A percentile compares a stretch with the other conserved stretches of the same genome.
Conservation (phyloP, 2,888 invertebrate species). For the Meiosimyza decipiens region DNA sequence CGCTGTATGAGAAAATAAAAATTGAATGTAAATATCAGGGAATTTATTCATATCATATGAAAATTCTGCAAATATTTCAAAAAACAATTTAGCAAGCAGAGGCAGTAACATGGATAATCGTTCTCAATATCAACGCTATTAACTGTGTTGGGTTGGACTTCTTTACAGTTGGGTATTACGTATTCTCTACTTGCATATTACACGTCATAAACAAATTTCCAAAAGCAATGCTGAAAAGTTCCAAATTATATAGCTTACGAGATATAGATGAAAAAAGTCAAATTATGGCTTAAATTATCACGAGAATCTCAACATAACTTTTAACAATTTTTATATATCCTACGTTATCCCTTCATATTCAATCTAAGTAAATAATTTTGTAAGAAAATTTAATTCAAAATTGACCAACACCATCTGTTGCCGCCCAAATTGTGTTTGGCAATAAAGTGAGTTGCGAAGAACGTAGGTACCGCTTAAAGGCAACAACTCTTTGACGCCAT, state of each 20-base stretch:
- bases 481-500: slow-evolving; percentile 16
- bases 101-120: neutral
- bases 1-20: neutral
- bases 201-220: too few species aligned
- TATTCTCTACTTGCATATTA: too few species aligned
- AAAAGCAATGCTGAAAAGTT: too few species aligned
- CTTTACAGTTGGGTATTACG: too few species aligned
- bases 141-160: neutral
- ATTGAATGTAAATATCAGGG: neutral
- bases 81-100: neutral
- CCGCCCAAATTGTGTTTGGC: neutral
- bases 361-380: too few species aligned
- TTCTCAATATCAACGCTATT: neutral
- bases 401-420: neutral
- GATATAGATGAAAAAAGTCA: too few species aligned
- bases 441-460: slow-evolving; percentile 13
- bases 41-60: slow-evolving; percentile 25
- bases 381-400: too few species aligned
- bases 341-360: too few species aligned
- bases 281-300: too few species aligned
- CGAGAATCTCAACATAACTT: too few species aligned
- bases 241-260: too few species aligned
- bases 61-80: slow-evolving; percentile 27
- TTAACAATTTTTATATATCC: too few species aligned
- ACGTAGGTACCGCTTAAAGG: neutral